These are phyloP conservation scores for Spodoptera frugiperda DNA, from an alignment of 1,140 invertebrate genomes.

Conservation along the genomic window DNA sequence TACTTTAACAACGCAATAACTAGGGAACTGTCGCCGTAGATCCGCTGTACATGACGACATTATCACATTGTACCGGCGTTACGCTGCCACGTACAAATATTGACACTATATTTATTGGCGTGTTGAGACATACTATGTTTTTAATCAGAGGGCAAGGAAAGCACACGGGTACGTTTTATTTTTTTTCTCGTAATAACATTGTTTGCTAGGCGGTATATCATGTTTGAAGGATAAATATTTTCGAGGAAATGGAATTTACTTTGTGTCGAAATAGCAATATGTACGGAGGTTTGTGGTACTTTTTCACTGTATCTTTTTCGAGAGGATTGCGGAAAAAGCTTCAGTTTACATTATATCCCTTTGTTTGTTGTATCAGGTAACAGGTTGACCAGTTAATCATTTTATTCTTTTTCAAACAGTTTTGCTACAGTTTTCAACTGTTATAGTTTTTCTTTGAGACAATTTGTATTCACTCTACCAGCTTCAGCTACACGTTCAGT, in stretches of 20 bases:
- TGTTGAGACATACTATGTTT: constrained; percentile 28
- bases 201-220: constrained; percentile 29
- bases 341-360: not conserved
- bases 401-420: not conserved
- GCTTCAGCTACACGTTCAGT: no score
- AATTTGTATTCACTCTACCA: no score
- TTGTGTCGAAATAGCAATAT: constrained; percentile 15
- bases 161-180: constrained; percentile 14
- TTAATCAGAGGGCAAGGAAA: constrained; percentile 31
- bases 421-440: not conserved
- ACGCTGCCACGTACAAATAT: constrained; percentile 32
- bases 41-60: constrained; percentile 33
- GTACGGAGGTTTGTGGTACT: not conserved
- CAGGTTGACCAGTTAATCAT: not conserved
- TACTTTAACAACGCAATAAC: constrained; percentile 47
- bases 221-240: constrained; percentile 29
- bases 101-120: constrained; percentile 35
- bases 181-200: constrained; percentile 26
- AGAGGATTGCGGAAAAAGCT: not conserved
- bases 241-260: constrained; percentile 22
- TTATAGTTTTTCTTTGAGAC: not conserved
- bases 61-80: constrained; percentile 34
- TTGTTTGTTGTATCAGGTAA: not conserved
- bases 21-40: constrained; percentile 34
- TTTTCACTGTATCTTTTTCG: not conserved